A percentile compares a stretch with the other conserved stretches of the same genome.
Conservation (phyloP, 1,140 invertebrate genomes). For the Procambarus clarkii region DNA sequence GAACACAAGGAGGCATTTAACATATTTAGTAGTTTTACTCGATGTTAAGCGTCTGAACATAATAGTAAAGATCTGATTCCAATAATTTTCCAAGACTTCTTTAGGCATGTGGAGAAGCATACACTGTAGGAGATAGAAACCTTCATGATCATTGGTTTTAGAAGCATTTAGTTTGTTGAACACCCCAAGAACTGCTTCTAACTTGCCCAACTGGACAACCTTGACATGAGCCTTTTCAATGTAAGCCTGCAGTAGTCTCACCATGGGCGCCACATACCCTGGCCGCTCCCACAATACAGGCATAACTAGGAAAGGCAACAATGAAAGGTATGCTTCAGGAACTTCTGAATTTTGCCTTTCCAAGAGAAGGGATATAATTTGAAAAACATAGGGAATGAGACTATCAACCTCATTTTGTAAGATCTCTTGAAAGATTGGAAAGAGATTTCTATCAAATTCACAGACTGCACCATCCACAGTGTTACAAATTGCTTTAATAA, state of each 20-base stretch:
- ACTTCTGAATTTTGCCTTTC: conserved; percentile 84
- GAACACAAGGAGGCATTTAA: conserved; percentile 92
- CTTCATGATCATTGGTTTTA: conserved; percentile 96
- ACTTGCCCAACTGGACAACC: conserved; percentile 83
- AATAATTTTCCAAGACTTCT: conserved; percentile 82
- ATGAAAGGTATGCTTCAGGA: conserved; percentile 89
- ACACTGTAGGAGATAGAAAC: conserved; percentile 91
- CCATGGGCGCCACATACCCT: conserved; percentile 93
- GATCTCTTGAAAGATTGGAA: conserved; percentile 95
- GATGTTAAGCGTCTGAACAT: conserved; percentile 93
- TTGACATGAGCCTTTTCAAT: conserved; percentile 85
- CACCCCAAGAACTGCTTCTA: conserved; percentile 90
- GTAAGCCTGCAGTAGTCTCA: conserved; percentile 91
- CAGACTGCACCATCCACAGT: conserved; percentile 85
- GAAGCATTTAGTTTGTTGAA: conserved; percentile 98
- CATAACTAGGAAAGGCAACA: conserved; percentile 91
- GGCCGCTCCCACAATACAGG: conserved; percentile 94
- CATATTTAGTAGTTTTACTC: conserved; percentile 95
- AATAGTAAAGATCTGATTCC: conserved; percentile 92
- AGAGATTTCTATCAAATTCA: conserved; percentile 93
- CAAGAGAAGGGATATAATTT: conserved; percentile 92
- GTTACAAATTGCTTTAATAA: conserved; percentile 92
- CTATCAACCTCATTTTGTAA: conserved; percentile 93
- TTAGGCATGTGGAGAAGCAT: conserved; percentile 79
- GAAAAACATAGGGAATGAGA: conserved; percentile 78